Percentiles rank a stretch among this genome's conserved stretches.
phyloP scores from a whole-genome alignment of 2,888 invertebrate genomes.

The Endotricha flammealis region DNA sequence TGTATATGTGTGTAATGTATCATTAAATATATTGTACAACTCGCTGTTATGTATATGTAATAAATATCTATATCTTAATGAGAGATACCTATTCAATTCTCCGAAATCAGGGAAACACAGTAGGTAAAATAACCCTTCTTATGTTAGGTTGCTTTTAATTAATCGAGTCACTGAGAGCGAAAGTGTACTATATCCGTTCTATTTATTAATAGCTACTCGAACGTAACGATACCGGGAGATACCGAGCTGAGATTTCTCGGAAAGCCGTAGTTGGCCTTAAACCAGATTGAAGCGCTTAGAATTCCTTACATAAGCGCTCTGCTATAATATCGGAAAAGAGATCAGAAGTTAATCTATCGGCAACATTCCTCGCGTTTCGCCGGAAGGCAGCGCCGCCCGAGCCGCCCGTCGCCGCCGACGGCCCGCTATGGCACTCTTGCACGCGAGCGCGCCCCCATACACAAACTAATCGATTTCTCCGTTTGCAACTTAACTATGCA shows the following conservation, averaged over 20 bases:
- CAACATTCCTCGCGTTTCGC: constrained; percentile 76
- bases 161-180: no score
- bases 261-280: constrained; percentile 60
- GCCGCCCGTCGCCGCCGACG: constrained; percentile 34
- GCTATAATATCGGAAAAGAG: constrained; percentile 77
- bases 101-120: no score
- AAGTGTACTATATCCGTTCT: no score
- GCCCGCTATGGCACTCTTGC: constrained; percentile 47
- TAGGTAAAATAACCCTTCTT: no score
- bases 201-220: no score
- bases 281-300: constrained; percentile 72
- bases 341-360: constrained; percentile 78
- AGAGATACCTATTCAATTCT: no score
- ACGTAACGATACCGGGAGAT: constrained; percentile 32
- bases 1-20: no score
- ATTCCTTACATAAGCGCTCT: constrained; percentile 72
- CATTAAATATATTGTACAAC: no score
- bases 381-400: constrained; percentile 64
- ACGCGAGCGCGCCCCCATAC: constrained; percentile 55
- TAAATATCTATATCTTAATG: no score
- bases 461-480: constrained; percentile 61
- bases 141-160: no score
- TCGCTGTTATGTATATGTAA: no score
- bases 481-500: constrained; percentile 51
- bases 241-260: constrained; percentile 39